Base-by-base conservation (phyloP, 2,888 invertebrate species). In the Lycophotia porphyrea region DNA sequence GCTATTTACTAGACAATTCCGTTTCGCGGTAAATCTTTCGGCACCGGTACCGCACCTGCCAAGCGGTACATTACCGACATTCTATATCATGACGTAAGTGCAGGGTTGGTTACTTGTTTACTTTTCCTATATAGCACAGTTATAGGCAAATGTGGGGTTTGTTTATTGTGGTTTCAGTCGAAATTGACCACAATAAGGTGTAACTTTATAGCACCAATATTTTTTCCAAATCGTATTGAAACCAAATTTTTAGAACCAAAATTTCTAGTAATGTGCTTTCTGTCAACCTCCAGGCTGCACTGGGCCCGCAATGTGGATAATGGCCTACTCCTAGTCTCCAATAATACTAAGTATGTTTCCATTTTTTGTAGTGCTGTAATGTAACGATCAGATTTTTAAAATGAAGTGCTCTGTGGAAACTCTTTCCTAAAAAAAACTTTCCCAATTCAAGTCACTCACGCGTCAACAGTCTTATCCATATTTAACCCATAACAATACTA, bases 1-100 rank as follows among this genome's bases (percentile, higher is more conserved):
- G 34, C 44, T 64, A 63, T 77, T 77, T 66, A 44, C 36, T 21
- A 71, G 71, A 69, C 64, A 72, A 78, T 71, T 73, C 36, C 49
- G 64, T 58, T n/a, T 36, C 55, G 49, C 65, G 60, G 72, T 78
- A 74, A 82, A 76, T 76, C 63, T 79, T 73, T 44, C 34, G 42
- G 31, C 24, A 9, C 24, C 34, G 13, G 52, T 9, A n/a, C 34
- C 61, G n/a, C 78, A 68, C 81, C 81, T 76, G 71, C 60, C 65
- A n/a, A 18, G 34, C 52, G 24, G 44, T 39, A 73, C 80, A 73
- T 67, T 78, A 73, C 55, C 31, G 75, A 74, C 44, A 81, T 39
- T 18, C 58, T 58, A 80, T 15, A 74, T 44, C 39, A 31, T 31
- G 18, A 18, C 60, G 34, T 60, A 47, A 82, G 83, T 74, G 81